Base-by-base conservation (phyloP, 2,888 invertebrate species). In the Trimorus sp. region DNA sequence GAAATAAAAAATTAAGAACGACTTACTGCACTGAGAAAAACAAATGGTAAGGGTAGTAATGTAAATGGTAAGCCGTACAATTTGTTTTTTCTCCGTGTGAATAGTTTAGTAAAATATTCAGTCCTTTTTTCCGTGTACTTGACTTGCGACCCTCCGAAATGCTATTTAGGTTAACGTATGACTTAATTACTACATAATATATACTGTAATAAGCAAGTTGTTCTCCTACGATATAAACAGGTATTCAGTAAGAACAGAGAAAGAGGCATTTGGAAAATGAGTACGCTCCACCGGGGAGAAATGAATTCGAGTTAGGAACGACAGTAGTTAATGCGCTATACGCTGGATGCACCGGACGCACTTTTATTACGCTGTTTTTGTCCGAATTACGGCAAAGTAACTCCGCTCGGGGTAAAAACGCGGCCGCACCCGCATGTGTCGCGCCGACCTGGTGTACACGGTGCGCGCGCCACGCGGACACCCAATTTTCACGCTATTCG, bases 341-440 rank as follows among this genome's bases (percentile, higher is more conserved):
- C 49, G 26, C 66, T 36, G 66, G 66, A 76, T 66, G 71, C 71
- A 76, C 76, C 59, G 65, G 76, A 76, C 76, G 76, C 76, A 80
- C 66, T 81, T 81, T 73, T 77, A 77, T 81, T 76, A 73, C 76
- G 68, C 63, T 68, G 81, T 81, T 81, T 81, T 80, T 81, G 14
- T 58, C 48, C 62, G 66, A 81, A 76, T 73, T 76, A 76, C 76
- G 80, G 68, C 49, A 36, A 81, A 71, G 70, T 76, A 76, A 68
- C 80, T 80, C 66, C 53, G 16, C 7, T 48, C 49, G 59, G 51
- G 54, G 62, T 63, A 80, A 80, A 80, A 80, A 80, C 80, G 60
- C 56, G n/a, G n/a, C n/a, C 42, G 65, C 69, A 51, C 15, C 11
- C 51, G 65, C 70, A 75, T 80, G 75, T 80, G 79, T 75, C 68